Percentiles rank a stretch among this genome's conserved stretches.
Conservation (phyloP, 1,140 invertebrate species). For the Euwallacea fornicatus region DNA sequence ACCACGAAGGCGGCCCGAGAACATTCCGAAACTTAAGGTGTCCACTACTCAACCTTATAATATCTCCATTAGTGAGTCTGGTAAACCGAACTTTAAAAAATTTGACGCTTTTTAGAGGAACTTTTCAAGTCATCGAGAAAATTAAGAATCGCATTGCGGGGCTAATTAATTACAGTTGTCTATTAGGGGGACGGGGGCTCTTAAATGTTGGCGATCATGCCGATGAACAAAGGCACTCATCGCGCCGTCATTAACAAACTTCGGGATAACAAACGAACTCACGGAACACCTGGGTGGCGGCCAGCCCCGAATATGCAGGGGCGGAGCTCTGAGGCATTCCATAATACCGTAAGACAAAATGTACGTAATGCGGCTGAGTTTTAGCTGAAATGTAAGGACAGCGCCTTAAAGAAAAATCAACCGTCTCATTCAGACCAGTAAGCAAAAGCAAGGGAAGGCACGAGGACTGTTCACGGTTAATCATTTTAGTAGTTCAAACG, state of each 20-base stretch:
- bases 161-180: background rate
- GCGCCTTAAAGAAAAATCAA: no score
- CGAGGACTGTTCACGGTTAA: no score
- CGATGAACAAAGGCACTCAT: conserved; percentile 51
- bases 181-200: conserved; percentile 20
- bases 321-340: conserved; percentile 8
- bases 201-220: conserved; percentile 40
- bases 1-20: conserved; percentile 50
- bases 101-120: background rate
- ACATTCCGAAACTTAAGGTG: conserved; percentile 36
- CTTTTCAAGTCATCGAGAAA: background rate
- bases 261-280: conserved; percentile 52
- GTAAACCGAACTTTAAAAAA: background rate
- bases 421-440: no score
- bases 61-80: background rate
- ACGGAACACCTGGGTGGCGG: conserved; percentile 53
- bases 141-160: background rate
- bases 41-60: background rate
- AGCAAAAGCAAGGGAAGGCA: no score
- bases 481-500: background rate
- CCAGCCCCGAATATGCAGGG: conserved; percentile 33
- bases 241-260: conserved; percentile 52
- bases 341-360: no score
- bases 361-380: no score
- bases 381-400: no score